Conservation (phyloP, 1,140 invertebrate genomes). For the Drosophila ohnishii region DNA sequence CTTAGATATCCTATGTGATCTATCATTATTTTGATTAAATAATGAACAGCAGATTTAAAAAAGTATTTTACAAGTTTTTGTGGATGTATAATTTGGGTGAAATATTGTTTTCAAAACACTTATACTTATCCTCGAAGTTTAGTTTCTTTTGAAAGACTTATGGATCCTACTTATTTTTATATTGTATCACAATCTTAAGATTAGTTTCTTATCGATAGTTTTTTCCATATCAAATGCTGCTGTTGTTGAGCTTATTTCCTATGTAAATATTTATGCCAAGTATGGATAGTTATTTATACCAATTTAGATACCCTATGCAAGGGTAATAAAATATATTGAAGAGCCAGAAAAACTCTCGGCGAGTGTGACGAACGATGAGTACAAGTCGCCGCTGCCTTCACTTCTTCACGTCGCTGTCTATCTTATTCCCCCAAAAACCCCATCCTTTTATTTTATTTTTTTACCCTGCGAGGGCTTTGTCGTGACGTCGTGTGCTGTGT, state of each 20-base stretch:
- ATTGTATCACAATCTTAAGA: not conserved
- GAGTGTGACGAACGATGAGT: conserved; percentile 61
- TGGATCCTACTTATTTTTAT: too few species aligned
- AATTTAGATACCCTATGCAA: not conserved
- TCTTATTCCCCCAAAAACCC: conserved; percentile 3
- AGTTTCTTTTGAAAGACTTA: too few species aligned
- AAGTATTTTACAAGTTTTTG: too few species aligned
- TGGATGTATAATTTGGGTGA: too few species aligned
- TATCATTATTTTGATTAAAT: not conserved
- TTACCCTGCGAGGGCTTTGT: conserved; percentile 32
- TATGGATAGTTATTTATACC: not conserved
- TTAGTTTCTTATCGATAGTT: too few species aligned
- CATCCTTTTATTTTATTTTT: conserved; percentile 7
- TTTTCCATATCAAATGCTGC: not conserved
- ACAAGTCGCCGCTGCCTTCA: conserved; percentile 29
- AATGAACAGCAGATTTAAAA: too few species aligned
- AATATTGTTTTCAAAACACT: too few species aligned
- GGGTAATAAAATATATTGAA: conserved; percentile 10
- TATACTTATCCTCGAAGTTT: too few species aligned
- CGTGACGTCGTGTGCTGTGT: conserved; percentile 77
- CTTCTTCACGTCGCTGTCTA: conserved; percentile 15
- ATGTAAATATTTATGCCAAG: not conserved
- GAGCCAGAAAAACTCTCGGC: conserved; percentile 47
- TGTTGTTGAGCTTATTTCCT: not conserved
- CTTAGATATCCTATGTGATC: not conserved